These are phyloP conservation scores for Brachionus rotundiformis DNA, from an alignment of 1,140 invertebrate genomes.

Conservation along the genomic window DNA sequence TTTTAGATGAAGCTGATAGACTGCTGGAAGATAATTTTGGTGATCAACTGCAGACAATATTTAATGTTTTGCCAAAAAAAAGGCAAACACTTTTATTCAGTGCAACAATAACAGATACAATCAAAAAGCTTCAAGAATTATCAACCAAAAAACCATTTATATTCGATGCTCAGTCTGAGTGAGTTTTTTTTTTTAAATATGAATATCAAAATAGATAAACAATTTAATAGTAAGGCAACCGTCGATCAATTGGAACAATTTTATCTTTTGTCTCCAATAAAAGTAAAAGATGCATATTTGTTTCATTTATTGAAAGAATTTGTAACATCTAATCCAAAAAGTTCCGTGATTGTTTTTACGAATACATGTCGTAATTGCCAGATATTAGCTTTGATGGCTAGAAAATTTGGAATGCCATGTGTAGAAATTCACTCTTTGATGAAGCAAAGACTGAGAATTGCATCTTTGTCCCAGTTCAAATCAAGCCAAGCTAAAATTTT, in stretches of 20 bases:
- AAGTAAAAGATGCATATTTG: conserved; percentile 88
- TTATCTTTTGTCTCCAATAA: conserved; percentile 82
- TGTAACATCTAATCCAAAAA: conserved; percentile 71
- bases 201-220: too few species aligned
- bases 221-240: conserved; percentile 71
- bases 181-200: conserved; percentile 51
- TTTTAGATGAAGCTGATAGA: conserved; percentile 65
- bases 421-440: conserved; percentile 71
- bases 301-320: conserved; percentile 82
- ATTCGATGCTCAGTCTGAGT: conserved; percentile 59
- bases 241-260: conserved; percentile 83
- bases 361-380: conserved; percentile 79
- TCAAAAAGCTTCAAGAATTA: conserved; percentile 58
- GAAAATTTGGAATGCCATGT: conserved; percentile 81
- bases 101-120: conserved; percentile 63
- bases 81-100: conserved; percentile 65
- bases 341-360: conserved; percentile 87
- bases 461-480: conserved; percentile 62
- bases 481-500: conserved; percentile 62
- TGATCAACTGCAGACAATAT: conserved; percentile 62
- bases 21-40: conserved; percentile 65
- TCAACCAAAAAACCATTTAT: conserved; percentile 61
- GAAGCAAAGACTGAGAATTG: conserved; percentile 64
- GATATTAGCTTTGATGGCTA: conserved; percentile 72
- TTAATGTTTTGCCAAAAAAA: conserved; percentile 60